These are phyloP conservation scores for Vidua chalybeata DNA, from an alignment of 2,113 vertebrate species.

Conservation along the genomic window DNA sequence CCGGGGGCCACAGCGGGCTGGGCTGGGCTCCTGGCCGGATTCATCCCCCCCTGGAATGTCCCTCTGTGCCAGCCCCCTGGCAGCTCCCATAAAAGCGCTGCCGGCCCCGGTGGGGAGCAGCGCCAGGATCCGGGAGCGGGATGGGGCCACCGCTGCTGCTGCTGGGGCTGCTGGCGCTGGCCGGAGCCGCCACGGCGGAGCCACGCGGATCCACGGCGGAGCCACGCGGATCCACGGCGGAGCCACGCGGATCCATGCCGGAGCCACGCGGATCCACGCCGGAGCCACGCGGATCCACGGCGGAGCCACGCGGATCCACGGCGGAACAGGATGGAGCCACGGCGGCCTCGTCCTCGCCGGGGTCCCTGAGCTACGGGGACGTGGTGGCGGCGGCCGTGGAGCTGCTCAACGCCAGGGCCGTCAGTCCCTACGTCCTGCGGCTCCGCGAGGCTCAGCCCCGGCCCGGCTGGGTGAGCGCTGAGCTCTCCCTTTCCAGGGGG, in stretches of 20 bases:
- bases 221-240: fast-evolving
- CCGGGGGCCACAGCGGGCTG: background rate
- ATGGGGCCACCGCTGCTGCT: background rate
- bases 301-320: fast-evolving
- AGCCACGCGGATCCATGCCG: fast-evolving
- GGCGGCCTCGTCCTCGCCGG: fast-evolving
- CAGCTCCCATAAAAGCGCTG: background rate
- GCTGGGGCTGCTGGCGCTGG: background rate
- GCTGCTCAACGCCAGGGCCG: background rate
- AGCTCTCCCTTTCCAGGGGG: background rate
- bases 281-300: fast-evolving
- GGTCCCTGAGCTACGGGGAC: fast-evolving
- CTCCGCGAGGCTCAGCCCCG: background rate
- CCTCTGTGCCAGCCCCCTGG: fast-evolving
- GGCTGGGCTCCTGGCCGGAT: background rate
- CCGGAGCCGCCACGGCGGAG: background rate
- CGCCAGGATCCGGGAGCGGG: background rate
- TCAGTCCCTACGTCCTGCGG: background rate
- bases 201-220: fast-evolving
- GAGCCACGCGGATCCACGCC: background rate
- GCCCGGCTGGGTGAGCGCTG: background rate
- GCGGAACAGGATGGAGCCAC: fast-evolving
- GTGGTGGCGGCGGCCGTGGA: background rate
- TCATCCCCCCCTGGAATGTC: background rate
- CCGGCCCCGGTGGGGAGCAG: fast-evolving